Base-by-base conservation (phyloP, 2,113 vertebrate species). In the Dipodomys ordii region DNA sequence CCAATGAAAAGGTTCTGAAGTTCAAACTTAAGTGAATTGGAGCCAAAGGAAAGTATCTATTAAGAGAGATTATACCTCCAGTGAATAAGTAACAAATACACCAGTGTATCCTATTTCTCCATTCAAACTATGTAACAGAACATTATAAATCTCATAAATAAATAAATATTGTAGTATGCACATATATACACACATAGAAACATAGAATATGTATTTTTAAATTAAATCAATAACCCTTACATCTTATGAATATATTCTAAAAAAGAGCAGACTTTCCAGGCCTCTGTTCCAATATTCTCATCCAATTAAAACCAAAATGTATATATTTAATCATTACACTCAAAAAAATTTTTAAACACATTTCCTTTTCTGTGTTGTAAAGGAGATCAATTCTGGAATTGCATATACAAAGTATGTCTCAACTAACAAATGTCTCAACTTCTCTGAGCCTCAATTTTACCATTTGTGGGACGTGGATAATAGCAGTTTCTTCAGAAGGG, bases 21-120 rank as follows among this genome's bases (percentile, higher is more conserved):
- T 46, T 83, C 73, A 92, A 86, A 64, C 46, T 87, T 89, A 83
- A 83, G 69, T 86, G 79, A 89, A 94, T 67, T 72, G 19, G 46
- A 90, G 67, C 60, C 60, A 95, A 92, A 94, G 30, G 20, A 35
- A 95, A 90, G 12, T 83, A 32, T 85, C 89, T 81, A 87, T 19
- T 78, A 30, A 89, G 27, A 88, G 11, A 92, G 30, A 84, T 4
- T 64, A 71, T 19, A 89, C 16, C 19, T 76, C 30, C 35, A 86
- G 35, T 30, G 62, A 83, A 11, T 25, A 90, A 57, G 30, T 72
- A 84, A 53, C 25, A 93, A 77, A 79, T n/a, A 77, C 23, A 32
- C 85, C 46, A 79, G 82, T 83, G 49, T 53, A 32, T 53, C 49
- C 35, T 83, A 67, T 72, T 79, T 39, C 30, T 57, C 78, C 62